These are phyloP conservation scores for Bibio marci DNA, from an alignment of 2,888 invertebrate species.

Conservation along the genomic window DNA sequence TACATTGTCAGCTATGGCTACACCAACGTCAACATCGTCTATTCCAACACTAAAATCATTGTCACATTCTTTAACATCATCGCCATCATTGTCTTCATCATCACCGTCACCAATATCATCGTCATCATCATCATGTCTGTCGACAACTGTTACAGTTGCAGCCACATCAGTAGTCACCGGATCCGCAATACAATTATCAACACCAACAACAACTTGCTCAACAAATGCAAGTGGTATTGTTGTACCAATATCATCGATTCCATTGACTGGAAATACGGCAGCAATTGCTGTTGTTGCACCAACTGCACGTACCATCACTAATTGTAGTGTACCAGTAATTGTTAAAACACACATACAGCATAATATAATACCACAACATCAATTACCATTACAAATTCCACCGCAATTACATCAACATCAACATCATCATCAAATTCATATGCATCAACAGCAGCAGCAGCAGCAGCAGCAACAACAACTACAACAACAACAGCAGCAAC, in stretches of 20 bases:
- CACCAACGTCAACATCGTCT: too few species aligned
- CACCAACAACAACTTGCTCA: background rate
- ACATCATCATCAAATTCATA: slow-evolving; percentile 4
- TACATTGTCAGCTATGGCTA: too few species aligned
- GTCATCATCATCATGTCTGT: background rate
- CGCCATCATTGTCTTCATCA: background rate
- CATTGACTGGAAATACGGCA: slow-evolving; percentile 1
- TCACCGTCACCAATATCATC: too few species aligned
- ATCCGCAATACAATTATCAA: background rate
- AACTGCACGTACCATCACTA: too few species aligned
- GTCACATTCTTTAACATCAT: background rate
- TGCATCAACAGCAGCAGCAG: slow-evolving; percentile 7
- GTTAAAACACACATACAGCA: background rate
- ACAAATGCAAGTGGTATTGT: background rate
- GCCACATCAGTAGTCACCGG: background rate
- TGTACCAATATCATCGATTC: background rate
- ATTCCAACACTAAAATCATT: too few species aligned
- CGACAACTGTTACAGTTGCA: background rate
- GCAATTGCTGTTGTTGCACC: slow-evolving; percentile 6
- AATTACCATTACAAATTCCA: too few species aligned
- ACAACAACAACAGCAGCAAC: slow-evolving; percentile 8
- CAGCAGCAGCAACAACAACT: slow-evolving; percentile 5
- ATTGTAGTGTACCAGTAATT: too few species aligned
- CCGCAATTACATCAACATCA: slow-evolving; percentile 1
- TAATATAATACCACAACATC: background rate